Evolutionary conservation across 2,888 invertebrate species (phyloP).

Genomic region (Nebria brevicollis): DNA sequence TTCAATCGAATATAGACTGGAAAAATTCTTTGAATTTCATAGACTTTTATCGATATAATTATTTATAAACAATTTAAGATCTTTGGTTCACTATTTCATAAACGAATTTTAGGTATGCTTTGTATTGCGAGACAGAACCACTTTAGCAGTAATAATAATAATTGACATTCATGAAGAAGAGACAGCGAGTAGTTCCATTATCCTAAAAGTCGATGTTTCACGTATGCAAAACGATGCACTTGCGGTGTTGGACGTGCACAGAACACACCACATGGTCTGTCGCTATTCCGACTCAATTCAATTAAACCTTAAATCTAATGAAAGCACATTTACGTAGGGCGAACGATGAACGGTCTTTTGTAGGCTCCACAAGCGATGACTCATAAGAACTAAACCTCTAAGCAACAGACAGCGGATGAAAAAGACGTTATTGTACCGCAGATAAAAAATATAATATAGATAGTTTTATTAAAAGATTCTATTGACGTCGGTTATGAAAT

Average conservation of each 20-base stretch:
- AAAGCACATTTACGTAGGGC: conserved; percentile 41
- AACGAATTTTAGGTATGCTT: neutral
- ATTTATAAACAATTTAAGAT: too few relatives aligned
- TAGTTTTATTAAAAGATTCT: neutral
- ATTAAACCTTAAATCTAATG: conserved; percentile 45
- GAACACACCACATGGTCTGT: neutral
- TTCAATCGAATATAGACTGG: neutral
- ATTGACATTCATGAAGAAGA: conserved; percentile 36
- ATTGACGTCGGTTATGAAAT: neutral
- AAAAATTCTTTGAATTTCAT: too few relatives aligned
- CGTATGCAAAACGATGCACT: neutral
- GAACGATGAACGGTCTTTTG: neutral
- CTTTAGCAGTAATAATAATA: conserved; percentile 19
- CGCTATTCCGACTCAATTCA: conserved; percentile 27
- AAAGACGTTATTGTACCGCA: neutral
- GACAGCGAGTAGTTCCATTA: conserved; percentile 35
- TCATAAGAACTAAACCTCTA: neutral
- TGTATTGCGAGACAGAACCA: neutral
- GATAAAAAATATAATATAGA: neutral
- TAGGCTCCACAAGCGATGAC: neutral
- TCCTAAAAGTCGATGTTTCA: neutral
- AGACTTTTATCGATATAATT: too few relatives aligned
- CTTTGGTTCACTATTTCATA: too few relatives aligned
- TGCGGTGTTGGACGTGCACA: conserved; percentile 5
- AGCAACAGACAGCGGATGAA: neutral